A percentile compares a stretch with the other conserved stretches of the same genome.
phyloP scores from a whole-genome alignment of 2,888 invertebrate species.

The Melinaea marsaeus region DNA sequence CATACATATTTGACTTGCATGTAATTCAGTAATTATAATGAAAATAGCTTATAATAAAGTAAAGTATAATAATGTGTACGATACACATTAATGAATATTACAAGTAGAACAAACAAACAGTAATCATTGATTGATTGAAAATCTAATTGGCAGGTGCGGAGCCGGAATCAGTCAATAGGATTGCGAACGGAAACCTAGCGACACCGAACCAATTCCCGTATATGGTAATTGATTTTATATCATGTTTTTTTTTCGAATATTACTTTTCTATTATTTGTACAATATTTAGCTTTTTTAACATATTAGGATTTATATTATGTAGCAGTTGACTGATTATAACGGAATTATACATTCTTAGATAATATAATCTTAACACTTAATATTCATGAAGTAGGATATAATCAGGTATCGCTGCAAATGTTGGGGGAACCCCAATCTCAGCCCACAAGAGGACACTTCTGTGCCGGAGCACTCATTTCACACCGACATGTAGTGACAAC shows the following conservation, averaged over 20 bases:
- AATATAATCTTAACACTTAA: no score
- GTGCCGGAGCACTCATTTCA: conserved; percentile 38
- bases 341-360: no score
- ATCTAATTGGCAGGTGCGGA: conserved; percentile 24
- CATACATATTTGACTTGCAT: no score
- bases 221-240: conserved; percentile 31
- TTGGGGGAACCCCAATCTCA: conserved; percentile 10
- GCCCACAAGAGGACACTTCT: conserved; percentile 36
- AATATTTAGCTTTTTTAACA: background rate
- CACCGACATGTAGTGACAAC: conserved; percentile 35
- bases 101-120: no score
- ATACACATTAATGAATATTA: no score
- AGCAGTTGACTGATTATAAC: no score
- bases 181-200: conserved; percentile 35
- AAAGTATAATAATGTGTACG: no score
- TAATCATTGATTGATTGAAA: conserved; percentile 1
- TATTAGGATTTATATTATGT: no score
- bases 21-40: no score
- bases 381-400: background rate
- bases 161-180: conserved; percentile 28
- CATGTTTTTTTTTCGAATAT: background rate
- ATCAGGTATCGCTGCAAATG: conserved; percentile 36
- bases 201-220: conserved; percentile 36
- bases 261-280: background rate
- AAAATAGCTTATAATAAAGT: no score